Evolutionary conservation across 2,888 invertebrate species (phyloP), one percentile per base, ranked within the genome.

Genomic region (Apamea crenata): DNA sequence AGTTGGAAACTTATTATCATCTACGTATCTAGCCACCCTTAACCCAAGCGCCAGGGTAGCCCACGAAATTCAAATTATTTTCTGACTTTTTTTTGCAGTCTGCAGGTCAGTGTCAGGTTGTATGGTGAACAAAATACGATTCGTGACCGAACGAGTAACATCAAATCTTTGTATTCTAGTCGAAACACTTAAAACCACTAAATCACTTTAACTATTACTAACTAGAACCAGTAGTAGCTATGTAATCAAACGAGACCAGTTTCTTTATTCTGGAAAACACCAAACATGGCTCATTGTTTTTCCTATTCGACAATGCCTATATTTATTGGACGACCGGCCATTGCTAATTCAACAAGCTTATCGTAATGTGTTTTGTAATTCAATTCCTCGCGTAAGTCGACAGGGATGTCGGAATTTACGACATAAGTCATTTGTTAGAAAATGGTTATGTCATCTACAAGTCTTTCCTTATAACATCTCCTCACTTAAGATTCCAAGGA

Each of bases 361-460:
- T 44, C 65, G 67, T 63, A 77, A 77, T 69, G 53, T 78, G 75
- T 82, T 84, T 80, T 80, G 79, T 81, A 81, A 87, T 86, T 81
- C 73, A 86, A 87, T 87, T 81, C 73, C 68, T 21, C 44, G 32
- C 78, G 40, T 77, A 78, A 77, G 70, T 78, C 72, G 44, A 73
- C 77, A 80, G 32, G 70, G 68, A 72, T 80, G 80, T 87, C 77
- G 90, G 89, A 83, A 90, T 90, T 87, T 85, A 90, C 89, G 83
- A 87, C 74, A 81, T 77, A 80, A 85, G 78, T 72, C 74, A 83
- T 71, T 83, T 87, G 87, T 80, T 80, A 78, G 85, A 81, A 90
- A 86, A 88, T 86, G 80, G 80, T 74, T 79, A 72, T 71, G 63
- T 61, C 70, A 88, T 88, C 80, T 86, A 79, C 86, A 86, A 86